Evolutionary conservation across 92 coral and sea anemone species (phyloP), one percentile per base, ranked within the genome.

Genomic region (Zoanthus sansibaricus): DNA sequence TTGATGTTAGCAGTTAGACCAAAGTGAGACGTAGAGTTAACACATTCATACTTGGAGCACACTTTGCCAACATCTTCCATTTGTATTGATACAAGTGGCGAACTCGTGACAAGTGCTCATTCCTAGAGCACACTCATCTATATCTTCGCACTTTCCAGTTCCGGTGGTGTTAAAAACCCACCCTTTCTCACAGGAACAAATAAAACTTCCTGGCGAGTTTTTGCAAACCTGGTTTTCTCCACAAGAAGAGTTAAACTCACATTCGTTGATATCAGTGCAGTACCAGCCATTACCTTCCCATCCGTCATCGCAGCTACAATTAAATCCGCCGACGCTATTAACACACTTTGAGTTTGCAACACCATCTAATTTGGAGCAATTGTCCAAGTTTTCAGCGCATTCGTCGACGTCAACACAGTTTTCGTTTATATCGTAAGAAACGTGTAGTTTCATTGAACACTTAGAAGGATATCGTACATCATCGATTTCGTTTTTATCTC

Each of bases 241-340:
- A 89, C 94, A 92, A 13, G 89, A 83, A 47, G 66, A 30, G 2
- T 45, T 67, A 7, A 31, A 20, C 9, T 74, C 90, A 25, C 94
- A 92, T 64, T 92, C 94, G 61, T 92, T 77, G 33, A 89, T 71
- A 54, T 92, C 94, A 32, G 20, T 82, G 75, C 94, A 92, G 74
- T 21, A 92, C 87, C 78, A 89, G 1, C 94, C 94, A 56, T 89
- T 90, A 0, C 94, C 94, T 47, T 62, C 46, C 94, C 94, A 92
- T 10, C 94, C 94, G 15, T 68, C 25, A 2, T 58, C 15, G 48
- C 94, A 92, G 0, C 83, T 30, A 42, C 94, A 92, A 45, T 37
- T 76, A 72, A 92, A 92, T 17, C 94, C 89, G 45, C 94, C 94
- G 76, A 52, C 71, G 32, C 48, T 76, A 61, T 91, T 91, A 2